Base-by-base conservation (phyloP, 2,113 vertebrate genomes). In the Rissa tridactyla region DNA sequence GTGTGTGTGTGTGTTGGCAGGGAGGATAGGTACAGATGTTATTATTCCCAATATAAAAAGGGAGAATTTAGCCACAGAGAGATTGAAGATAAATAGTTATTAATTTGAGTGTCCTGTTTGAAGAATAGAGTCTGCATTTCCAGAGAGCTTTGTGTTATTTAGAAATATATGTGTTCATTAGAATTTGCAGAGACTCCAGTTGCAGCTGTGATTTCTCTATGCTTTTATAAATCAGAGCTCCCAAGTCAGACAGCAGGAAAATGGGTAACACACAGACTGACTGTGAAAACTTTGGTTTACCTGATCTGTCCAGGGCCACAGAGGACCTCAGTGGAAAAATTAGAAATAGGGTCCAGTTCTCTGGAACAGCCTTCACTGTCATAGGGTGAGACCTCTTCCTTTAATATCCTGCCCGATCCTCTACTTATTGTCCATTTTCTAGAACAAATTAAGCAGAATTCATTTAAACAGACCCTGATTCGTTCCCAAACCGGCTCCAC, bases 71-170 rank as follows among this genome's bases (percentile, higher is more conserved):
- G 65, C 29, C 51, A 84, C 20, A 78, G 44, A 91, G 61, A 57
- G 16, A 91, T 23, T 76, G 52, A 70, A 72, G 75, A 76, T 64
- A 93, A 94, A 94, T 94, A 90, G 94, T 96, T 96, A 90, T 61
- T 72, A 27, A 72, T 82, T 60, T 85, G n/a, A 87, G 76, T 57
- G 26, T 96, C 73, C 77, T 90, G 58, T 90, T 87, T 90, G 90
- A 93, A 93, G 78, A 38, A 9, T 18, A 65, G 32, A 11, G 10
- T 46, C 77, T 91, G 65, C 65, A 65, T 89, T 94, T 87, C n/a
- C 70, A 84, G 61, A 69, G 19, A 72, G 17, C 29, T 90, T 91
- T 61, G 14, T 96, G 36, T 32, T 87, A 19, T 91, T 95, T 87
- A 91, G 62, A 85, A 91, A 72, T 72, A 16, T 16, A 34, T 34